These are phyloP conservation scores for Bolborhynchus lineola DNA, from an alignment of 2,113 vertebrate genomes.

Conservation along the genomic window DNA sequence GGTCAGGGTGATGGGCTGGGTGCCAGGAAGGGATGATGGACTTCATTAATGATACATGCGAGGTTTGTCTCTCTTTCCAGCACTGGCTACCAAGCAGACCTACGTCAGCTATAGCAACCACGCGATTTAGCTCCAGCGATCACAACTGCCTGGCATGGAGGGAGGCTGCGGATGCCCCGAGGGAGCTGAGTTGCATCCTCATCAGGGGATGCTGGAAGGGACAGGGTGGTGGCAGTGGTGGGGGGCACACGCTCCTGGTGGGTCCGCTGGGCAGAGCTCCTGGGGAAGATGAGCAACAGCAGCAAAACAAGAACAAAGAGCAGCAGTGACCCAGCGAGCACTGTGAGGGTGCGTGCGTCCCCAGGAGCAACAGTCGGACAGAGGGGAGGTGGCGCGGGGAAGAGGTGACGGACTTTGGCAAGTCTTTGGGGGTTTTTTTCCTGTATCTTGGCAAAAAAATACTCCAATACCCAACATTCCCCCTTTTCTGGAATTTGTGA, in stretches of 20 bases:
- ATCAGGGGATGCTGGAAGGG: neutral
- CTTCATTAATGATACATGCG: neutral
- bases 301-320: neutral
- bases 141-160: neutral
- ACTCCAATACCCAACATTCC: neutral
- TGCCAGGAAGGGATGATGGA: neutral
- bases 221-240: neutral
- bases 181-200: neutral
- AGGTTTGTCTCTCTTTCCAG: slow-evolving; percentile 73
- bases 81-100: slow-evolving; percentile 91
- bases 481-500: slow-evolving; percentile 78
- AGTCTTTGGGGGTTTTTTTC: neutral
- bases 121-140: slow-evolving; percentile 81
- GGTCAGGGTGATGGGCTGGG: neutral
- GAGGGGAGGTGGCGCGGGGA: neutral
- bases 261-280: neutral
- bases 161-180: neutral
- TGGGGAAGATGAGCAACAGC: neutral
- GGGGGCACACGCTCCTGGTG: neutral
- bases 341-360: slow-evolving; percentile 32
- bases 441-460: slow-evolving; percentile 40
- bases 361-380: slow-evolving; percentile 43
- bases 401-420: neutral
- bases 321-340: neutral
- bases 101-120: slow-evolving; percentile 98